Evolutionary conservation across 1,140 invertebrate species (phyloP).

Genomic region (Ditylenchus dipsaci): DNA sequence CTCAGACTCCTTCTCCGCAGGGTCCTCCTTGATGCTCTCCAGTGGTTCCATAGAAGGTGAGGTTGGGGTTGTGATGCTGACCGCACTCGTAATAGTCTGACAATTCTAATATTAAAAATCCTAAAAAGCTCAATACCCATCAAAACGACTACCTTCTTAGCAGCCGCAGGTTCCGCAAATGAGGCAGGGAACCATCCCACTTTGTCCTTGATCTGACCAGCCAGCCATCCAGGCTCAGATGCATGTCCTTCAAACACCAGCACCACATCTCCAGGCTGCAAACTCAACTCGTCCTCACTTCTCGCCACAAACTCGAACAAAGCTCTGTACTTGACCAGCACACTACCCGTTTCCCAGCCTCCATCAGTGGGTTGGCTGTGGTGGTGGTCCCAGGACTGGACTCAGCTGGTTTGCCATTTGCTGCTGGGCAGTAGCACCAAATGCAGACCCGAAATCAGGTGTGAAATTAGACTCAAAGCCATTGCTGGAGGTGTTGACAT

Average conservation of each 20-base stretch:
- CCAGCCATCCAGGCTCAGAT: slow-evolving; percentile 92
- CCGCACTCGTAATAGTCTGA: not conserved
- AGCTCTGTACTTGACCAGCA: slow-evolving; percentile 69
- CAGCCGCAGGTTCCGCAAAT: slow-evolving; percentile 76
- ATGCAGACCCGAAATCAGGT: slow-evolving; percentile 13
- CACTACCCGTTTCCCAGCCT: not conserved
- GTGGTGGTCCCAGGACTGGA: not conserved
- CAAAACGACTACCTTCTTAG: slow-evolving; percentile 15
- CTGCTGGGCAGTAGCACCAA: not conserved
- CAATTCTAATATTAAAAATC: too few species aligned
- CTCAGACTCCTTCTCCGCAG: slow-evolving; percentile 30
- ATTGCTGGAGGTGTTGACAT: slow-evolving; percentile 3
- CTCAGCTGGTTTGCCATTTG: not conserved
- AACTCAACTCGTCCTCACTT: slow-evolving; percentile 85
- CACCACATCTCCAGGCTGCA: slow-evolving; percentile 88
- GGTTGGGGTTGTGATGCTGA: slow-evolving; percentile 43
- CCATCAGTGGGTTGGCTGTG: not conserved
- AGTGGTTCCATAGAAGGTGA: slow-evolving; percentile 53
- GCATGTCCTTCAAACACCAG: slow-evolving; percentile 77
- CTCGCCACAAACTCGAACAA: slow-evolving; percentile 87
- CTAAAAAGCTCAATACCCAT: too few species aligned
- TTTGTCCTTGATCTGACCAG: slow-evolving; percentile 68
- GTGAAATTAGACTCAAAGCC: slow-evolving; percentile 27
- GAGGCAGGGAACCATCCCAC: slow-evolving; percentile 89
- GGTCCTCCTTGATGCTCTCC: slow-evolving; percentile 51